Base-by-base conservation (phyloP, 2,113 vertebrate genomes). In the Triplophysa tibetana region DNA sequence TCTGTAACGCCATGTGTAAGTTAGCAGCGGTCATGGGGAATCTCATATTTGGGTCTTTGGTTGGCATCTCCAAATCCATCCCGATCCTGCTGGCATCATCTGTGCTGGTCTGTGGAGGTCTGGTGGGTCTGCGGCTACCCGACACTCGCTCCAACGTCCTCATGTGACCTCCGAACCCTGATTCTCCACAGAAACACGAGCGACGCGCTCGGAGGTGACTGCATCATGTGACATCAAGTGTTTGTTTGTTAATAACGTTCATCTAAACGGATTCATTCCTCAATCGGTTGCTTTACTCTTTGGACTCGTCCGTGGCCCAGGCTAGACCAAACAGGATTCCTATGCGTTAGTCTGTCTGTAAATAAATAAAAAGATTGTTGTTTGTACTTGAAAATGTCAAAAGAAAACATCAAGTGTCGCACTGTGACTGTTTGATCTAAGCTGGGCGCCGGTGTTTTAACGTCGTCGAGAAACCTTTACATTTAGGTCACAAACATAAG, bases 1-100 rank as follows among this genome's bases (percentile, higher is more conserved):
- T 98, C 91, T 91, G 98, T 90, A 99, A 98, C 1, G 96, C 96
- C 7, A 92, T 98, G n/a, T 98, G 97, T 87, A 98, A 98, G 89
- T 91, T 96, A 70, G 96, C 97, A 0, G 94, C 97, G 10, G 96
- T 98, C 67, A 89, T 99, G 86, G 97, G 97, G 80, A 99, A 98
- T 90, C 86, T 99, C 80, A 95, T 98, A 86, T 99, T 99, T 0
- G 97, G 97, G 70, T 98, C 96, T 4, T 93, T 99, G 80, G 97
- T 98, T 64, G 91, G 95, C 86, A 97, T 98, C 86, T 96, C 96
- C 85, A 98, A 96, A 91, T 93, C 95, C 26, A 95, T 98, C 82
- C 97, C 97, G 63, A 98, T 99, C 87, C 95, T 99, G 29, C 92
- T 99, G 90, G 97, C 97, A 62, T 99, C 97, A 10, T 93, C 95